These are phyloP conservation scores for Melipona quadrifasciata DNA, from an alignment of 1,140 invertebrate species.

Conservation along the genomic window DNA sequence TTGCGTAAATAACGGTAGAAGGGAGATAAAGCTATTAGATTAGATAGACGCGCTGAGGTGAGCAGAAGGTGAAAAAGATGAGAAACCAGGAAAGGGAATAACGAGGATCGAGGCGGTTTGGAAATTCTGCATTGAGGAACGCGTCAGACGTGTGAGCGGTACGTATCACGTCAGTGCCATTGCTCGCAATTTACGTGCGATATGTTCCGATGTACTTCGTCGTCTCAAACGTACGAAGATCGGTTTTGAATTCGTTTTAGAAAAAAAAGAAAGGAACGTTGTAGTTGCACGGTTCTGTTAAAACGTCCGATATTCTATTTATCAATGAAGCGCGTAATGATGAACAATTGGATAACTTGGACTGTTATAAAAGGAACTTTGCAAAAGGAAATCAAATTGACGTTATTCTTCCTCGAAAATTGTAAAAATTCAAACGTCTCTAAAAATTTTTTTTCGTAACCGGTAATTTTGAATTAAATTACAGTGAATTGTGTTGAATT, in stretches of 20 bases:
- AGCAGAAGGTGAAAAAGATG: neutral
- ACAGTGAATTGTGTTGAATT: too few species aligned
- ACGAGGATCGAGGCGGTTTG: conserved; percentile 34
- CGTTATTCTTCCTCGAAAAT: too few species aligned
- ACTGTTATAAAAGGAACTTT: too few species aligned
- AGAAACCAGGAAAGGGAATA: conserved; percentile 29
- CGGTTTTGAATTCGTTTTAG: neutral
- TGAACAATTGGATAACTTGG: too few species aligned
- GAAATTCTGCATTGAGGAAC: conserved; percentile 55
- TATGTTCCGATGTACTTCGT: conserved; percentile 57
- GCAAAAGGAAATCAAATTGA: too few species aligned
- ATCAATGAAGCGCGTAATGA: too few species aligned
- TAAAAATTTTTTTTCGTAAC: too few species aligned
- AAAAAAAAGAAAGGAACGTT: neutral
- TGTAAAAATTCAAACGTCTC: too few species aligned
- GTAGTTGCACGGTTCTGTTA: neutral
- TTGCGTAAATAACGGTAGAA: conserved; percentile 3
- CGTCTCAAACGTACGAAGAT: conserved; percentile 5
- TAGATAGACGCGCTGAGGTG: neutral
- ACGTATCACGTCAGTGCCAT: conserved; percentile 63
- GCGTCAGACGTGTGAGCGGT: conserved; percentile 55
- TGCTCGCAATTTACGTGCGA: conserved; percentile 67
- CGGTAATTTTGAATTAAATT: too few species aligned
- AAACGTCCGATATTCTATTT: neutral
- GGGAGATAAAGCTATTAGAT: neutral